Evolutionary conservation across 2,113 vertebrate species (phyloP), one percentile per base, ranked within the genome.

Genomic region (Sander lucioperca): DNA sequence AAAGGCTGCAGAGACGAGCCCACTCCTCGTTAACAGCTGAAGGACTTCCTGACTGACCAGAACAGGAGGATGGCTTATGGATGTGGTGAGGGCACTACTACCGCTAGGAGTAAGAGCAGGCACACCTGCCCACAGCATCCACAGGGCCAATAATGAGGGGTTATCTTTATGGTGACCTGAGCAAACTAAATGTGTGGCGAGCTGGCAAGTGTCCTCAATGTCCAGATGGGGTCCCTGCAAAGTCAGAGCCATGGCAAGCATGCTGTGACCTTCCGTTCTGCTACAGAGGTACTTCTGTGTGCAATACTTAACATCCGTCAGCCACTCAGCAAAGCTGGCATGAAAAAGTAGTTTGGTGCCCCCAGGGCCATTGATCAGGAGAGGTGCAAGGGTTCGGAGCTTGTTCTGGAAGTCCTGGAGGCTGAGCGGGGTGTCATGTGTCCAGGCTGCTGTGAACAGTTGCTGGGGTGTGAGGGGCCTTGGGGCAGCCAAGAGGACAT

Each of bases 251-350:
- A 95, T 95, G 69, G 96, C 96, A 6, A 96, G 93, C 94, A 95
- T 94, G 67, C 90, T 89, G 71, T 97, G 96, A 21, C 96, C 96
- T 27, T 95, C 94, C 11, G 91, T 85, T 27, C 86, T 78, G 74
- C 93, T 93, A 79, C 96, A 97, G 56, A 96, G 85, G 86, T 95
- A 97, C 79, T 92, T 96, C 84, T 96, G 95, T 6, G 95, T 97
- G 80, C 96, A 96, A 70, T 96, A 96, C 59, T 97, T 97, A 1
- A 97, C 94, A 53, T 97, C 96, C 1, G 87, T 94, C 39, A 97
- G 92, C 96, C 96, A 96, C 79, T 96, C 95, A 3, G 96, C 94
- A 78, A 97, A 96, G 74, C 96, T 96, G 77, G 88, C 88, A 45
- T 97, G 96, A 84, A 97, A 96, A 79, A 96, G 92, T 0, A 96